Evolutionary conservation across 2,113 vertebrate genomes (phyloP).

Genomic region (Lampris incognitus): DNA sequence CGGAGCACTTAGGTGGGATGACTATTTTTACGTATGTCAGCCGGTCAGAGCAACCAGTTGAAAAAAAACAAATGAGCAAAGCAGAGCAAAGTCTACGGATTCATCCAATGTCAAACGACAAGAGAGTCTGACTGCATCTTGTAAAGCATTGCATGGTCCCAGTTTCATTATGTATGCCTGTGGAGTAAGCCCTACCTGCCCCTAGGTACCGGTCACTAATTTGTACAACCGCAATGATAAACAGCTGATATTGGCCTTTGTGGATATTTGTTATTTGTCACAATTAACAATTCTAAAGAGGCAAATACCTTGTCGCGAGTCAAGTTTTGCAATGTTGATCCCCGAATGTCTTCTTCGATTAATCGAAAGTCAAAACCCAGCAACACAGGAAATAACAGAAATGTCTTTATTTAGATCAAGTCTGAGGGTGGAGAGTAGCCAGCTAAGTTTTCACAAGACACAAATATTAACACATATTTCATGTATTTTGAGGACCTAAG

Average conservation of each 20-base stretch:
- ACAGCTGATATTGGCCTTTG: not conserved
- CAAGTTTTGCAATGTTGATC: not conserved
- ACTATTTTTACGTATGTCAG: not conserved
- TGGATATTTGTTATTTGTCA: not conserved
- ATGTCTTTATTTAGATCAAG: conserved; percentile 2
- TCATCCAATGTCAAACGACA: no score
- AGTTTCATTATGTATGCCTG: not conserved
- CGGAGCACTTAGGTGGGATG: conserved; percentile 2
- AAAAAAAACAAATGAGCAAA: not conserved
- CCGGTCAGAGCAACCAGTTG: not conserved
- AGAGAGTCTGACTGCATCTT: not conserved
- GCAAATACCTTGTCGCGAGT: not conserved
- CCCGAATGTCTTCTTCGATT: not conserved
- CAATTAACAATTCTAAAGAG: not conserved
- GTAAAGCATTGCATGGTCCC: not conserved
- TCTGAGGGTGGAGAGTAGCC: not conserved
- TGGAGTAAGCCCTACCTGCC: not conserved
- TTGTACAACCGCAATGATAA: not conserved
- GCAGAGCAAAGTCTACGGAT: no score
- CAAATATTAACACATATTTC: not conserved
- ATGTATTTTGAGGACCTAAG: conserved; percentile 22
- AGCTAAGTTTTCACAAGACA: conserved; percentile 20
- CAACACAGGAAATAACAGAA: not conserved
- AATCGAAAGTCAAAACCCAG: not conserved
- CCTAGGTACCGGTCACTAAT: not conserved